phyloP scores from a whole-genome alignment of 2,797 vertebrate genomes.

The Anabas testudineus region DNA sequence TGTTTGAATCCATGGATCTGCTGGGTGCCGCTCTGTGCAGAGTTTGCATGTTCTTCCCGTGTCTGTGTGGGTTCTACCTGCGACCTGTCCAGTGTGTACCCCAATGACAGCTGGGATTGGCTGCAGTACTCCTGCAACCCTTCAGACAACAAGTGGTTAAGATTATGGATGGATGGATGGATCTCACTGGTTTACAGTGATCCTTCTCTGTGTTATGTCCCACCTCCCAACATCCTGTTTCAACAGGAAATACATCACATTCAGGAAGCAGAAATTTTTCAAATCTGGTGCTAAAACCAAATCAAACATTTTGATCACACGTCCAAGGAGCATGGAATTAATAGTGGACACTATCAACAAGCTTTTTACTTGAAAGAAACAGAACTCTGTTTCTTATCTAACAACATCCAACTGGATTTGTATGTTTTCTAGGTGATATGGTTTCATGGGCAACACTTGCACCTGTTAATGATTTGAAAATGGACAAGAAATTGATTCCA shows the following conservation, averaged over 20 bases:
- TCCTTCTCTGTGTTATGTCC: not conserved
- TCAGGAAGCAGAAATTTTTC: conserved; percentile 2
- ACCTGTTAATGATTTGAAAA: conserved; percentile 64
- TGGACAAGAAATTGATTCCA: conserved; percentile 58
- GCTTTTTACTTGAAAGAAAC: not conserved
- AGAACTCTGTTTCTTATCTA: not conserved
- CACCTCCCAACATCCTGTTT: conserved; percentile 5
- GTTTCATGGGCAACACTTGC: conserved; percentile 22
- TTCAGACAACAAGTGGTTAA: no score
- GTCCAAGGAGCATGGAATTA: not conserved
- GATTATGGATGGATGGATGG: no score
- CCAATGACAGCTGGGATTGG: no score
- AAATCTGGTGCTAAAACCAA: not conserved
- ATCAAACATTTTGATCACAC: conserved; percentile 1
- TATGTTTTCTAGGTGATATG: not conserved
- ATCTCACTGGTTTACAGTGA: conserved; percentile 10
- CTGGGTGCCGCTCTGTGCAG: no score
- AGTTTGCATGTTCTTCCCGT: no score
- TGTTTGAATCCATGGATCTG: no score
- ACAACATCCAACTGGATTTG: conserved; percentile 9
- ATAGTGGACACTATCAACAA: not conserved
- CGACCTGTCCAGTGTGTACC: no score
- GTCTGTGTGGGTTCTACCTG: no score
- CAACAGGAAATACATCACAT: conserved; percentile 29
- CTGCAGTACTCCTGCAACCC: no score